phyloP scores from a whole-genome alignment of 2,113 vertebrate species.

The Camarhynchus parvulus region DNA sequence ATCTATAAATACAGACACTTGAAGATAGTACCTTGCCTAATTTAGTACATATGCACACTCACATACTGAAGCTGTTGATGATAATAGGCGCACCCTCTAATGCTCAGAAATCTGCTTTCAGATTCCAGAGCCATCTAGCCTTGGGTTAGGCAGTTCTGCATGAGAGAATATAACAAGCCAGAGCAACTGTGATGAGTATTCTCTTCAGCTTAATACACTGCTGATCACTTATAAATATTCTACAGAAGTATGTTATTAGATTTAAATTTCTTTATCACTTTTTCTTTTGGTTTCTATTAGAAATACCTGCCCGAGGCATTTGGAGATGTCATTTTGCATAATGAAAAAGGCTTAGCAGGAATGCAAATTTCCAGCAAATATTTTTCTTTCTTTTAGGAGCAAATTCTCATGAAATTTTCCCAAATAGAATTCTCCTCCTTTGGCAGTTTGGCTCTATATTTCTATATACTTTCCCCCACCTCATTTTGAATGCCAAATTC shows the following conservation, averaged over 20 bases:
- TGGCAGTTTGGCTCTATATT: neutral
- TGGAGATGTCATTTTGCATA: slow-evolving; percentile 34
- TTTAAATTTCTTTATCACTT: slow-evolving; percentile 63
- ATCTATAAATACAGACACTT: slow-evolving; percentile 32
- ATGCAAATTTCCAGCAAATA: slow-evolving; percentile 13
- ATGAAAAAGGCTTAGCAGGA: slow-evolving; percentile 24
- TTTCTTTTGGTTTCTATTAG: slow-evolving; percentile 23
- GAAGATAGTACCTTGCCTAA: neutral
- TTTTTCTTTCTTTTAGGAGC: slow-evolving; percentile 36
- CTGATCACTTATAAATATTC: slow-evolving; percentile 58
- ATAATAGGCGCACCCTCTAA: slow-evolving; percentile 14
- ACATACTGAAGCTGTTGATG: neutral
- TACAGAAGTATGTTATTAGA: slow-evolving; percentile 37
- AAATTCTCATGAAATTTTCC: slow-evolving; percentile 1
- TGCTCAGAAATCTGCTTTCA: slow-evolving; percentile 39
- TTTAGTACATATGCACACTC: neutral
- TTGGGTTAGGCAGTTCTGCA: slow-evolving; percentile 25
- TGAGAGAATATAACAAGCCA: slow-evolving; percentile 3
- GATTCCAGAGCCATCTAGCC: slow-evolving; percentile 38
- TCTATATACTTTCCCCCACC: neutral
- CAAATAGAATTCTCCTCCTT: neutral
- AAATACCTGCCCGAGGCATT: slow-evolving; percentile 2
- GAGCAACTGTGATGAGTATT: slow-evolving; percentile 34
- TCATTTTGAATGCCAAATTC: neutral
- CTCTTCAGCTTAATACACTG: slow-evolving; percentile 43